Evolutionary conservation across 37 sponge, comb jelly and placozoan species (phyloP).

Genomic region (Petrosia ficiformis): DNA sequence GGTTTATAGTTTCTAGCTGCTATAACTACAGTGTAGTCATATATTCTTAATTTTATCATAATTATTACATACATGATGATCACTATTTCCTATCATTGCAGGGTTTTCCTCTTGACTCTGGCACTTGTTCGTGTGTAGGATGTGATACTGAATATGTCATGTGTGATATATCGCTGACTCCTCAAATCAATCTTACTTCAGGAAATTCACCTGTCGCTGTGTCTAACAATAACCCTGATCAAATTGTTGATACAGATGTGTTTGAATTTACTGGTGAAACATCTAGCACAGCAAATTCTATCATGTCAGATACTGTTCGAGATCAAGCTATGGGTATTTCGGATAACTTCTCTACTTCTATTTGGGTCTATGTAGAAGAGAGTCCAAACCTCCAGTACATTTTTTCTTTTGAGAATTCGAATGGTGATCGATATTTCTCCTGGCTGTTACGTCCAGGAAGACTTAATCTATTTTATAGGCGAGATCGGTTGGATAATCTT

Average conservation of each 20-base stretch:
- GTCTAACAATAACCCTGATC: conserved; percentile 3
- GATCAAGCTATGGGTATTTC: conserved; percentile 1
- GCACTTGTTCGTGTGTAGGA: not conserved
- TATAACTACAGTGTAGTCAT: too few species aligned
- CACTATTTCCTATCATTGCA: not conserved
- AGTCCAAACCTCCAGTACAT: conserved; percentile 12
- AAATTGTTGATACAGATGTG: not conserved
- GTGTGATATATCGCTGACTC: not conserved
- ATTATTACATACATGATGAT: not conserved
- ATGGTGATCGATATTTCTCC: conserved; percentile 37
- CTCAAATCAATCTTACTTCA: not conserved
- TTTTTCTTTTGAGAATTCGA: conserved; percentile 25
- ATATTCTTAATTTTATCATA: too few species aligned
- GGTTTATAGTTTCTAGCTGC: too few species aligned
- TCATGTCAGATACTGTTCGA: not conserved
- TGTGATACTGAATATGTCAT: not conserved
- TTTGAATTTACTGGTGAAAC: conserved; percentile 3
- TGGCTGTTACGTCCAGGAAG: conserved; percentile 4
- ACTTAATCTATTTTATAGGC: conserved; percentile 29
- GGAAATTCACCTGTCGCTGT: not conserved
- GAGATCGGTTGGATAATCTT: conserved; percentile 10
- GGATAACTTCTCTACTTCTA: conserved; percentile 43
- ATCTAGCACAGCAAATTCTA: conserved; percentile 11
- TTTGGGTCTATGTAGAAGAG: conserved; percentile 25
- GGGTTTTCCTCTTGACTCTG: not conserved